Base-by-base conservation (phyloP, 2,113 vertebrate species). In the Eublepharis macularius region DNA sequence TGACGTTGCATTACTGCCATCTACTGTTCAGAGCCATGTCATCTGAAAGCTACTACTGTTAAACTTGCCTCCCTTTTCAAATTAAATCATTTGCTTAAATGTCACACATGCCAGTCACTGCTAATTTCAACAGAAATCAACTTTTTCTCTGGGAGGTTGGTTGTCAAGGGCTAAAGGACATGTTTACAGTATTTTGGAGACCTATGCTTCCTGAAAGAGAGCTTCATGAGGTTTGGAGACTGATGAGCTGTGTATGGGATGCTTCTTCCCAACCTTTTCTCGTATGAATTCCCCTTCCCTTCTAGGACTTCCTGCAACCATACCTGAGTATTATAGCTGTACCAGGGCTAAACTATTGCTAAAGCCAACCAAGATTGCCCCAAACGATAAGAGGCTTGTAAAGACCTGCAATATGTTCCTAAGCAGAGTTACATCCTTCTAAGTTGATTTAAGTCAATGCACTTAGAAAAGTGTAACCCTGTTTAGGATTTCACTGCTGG, bases 11-110 rank as follows among this genome's bases (percentile, higher is more conserved):
- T 86, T 93, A 95, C 91, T 92, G 66, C 95, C 95, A 95, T 80
- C 96, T 96, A 93, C 93, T 95, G 95, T 91, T 94, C 92, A 76
- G 29, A 43, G 41, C 14, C 65, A 63, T 68, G 47, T 80, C 72
- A 47, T 49, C 47, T 26, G 26, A 72, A 0, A 16, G 34, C 57
- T 41, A 79, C 6, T 60, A 39, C 14, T 49, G 17, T 16, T 19
- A 29, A 66, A 51, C 68, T 76, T 60, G 73, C 14, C 10, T 4
- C 32, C 4, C n/a, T 63, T 75, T 41, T 90, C 51, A 76, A 76
- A 45, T 51, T 63, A 24, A 29, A 65, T 26, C 41, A 11, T 70
- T 75, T 76, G 7, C 26, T 70, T 77, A 84, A 91, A 90, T 34
- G 34, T 9, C 87, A 74, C 41, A 41, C 17, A 47, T 43, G 74